These are phyloP conservation scores for Meda fulgida DNA, from an alignment of 2,797 vertebrate species.

Conservation along the genomic window DNA sequence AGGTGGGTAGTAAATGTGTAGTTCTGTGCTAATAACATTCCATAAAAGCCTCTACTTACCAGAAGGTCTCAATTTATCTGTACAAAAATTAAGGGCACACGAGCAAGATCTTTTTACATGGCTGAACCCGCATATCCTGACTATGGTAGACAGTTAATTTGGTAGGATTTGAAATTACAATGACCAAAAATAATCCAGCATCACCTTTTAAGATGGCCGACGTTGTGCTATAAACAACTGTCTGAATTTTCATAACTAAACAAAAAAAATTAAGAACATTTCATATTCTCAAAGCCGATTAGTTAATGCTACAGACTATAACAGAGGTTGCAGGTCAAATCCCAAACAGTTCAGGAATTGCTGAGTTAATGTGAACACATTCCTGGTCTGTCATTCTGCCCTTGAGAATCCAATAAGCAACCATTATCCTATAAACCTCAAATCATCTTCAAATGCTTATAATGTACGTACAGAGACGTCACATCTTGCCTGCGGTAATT, in stretches of 20 bases:
- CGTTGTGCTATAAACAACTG: not conserved
- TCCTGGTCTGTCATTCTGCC: not conserved
- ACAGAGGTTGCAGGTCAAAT: slow-evolving; percentile 1
- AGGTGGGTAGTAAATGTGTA: not conserved
- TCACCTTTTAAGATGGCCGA: not conserved
- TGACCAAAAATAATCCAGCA: slow-evolving; percentile 14
- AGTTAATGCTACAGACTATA: slow-evolving; percentile 2
- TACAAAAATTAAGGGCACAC: not conserved
- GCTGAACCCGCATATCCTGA: slow-evolving; percentile 34
- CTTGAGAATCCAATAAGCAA: slow-evolving; percentile 15
- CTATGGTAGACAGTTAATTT: slow-evolving; percentile 20
- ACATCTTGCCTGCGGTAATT: slow-evolving; percentile 10
- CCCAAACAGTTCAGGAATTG: not conserved
- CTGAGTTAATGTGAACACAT: slow-evolving; percentile 5
- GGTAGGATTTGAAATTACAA: slow-evolving; percentile 1
- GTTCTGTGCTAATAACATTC: not conserved
- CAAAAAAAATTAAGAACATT: not conserved
- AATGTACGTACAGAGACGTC: slow-evolving; percentile 2
- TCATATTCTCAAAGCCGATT: not conserved
- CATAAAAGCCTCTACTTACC: not conserved
- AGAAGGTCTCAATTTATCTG: not conserved
- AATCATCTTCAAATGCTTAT: slow-evolving; percentile 17
- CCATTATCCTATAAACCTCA: slow-evolving; percentile 21
- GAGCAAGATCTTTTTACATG: slow-evolving; percentile 4
- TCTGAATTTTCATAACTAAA: slow-evolving; percentile 1